Percentiles rank a stretch among this genome's conserved stretches.
These are phyloP conservation scores for Hepsetus odoe DNA, from an alignment of 2,113 vertebrate genomes.

Conservation along the genomic window DNA sequence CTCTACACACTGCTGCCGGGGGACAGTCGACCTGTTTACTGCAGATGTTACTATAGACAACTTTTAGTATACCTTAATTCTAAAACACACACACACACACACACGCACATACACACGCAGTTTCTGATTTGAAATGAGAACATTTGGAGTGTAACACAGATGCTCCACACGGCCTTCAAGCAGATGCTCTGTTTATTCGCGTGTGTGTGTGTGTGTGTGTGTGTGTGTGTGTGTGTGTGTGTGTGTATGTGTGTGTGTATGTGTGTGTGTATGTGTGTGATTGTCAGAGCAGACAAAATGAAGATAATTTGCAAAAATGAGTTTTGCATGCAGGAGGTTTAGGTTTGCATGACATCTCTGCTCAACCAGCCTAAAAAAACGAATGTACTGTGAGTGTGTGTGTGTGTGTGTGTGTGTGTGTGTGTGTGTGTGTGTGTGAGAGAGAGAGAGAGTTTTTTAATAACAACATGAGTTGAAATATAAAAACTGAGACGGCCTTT, in stretches of 20 bases:
- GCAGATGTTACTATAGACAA: too few relatives aligned
- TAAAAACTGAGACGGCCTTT: too few relatives aligned
- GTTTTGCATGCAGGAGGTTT: constrained; percentile 44
- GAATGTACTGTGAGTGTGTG: constrained; percentile 9
- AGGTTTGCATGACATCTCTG: constrained; percentile 36
- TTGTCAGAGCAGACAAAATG: neutral
- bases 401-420: neutral
- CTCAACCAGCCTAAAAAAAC: too few relatives aligned
- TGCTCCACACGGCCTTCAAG: too few relatives aligned
- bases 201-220: constrained; percentile 1
- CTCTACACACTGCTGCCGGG: too few relatives aligned
- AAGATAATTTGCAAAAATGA: constrained; percentile 27
- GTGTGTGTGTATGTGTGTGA: constrained; percentile 4
- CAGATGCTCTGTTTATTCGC: neutral
- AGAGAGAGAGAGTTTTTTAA: neutral
- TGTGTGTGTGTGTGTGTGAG: constrained; percentile 4
- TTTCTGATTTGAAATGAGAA: too few relatives aligned
- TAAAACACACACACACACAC: too few relatives aligned
- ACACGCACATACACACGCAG: too few relatives aligned
- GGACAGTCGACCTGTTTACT: too few relatives aligned
- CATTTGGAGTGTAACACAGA: too few relatives aligned
- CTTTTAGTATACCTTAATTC: too few relatives aligned
- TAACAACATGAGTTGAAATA: too few relatives aligned
- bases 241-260: neutral
- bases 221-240: neutral